These are phyloP conservation scores for Drosophila fuyamai DNA, from an alignment of 1,140 invertebrate species.

Conservation along the genomic window DNA sequence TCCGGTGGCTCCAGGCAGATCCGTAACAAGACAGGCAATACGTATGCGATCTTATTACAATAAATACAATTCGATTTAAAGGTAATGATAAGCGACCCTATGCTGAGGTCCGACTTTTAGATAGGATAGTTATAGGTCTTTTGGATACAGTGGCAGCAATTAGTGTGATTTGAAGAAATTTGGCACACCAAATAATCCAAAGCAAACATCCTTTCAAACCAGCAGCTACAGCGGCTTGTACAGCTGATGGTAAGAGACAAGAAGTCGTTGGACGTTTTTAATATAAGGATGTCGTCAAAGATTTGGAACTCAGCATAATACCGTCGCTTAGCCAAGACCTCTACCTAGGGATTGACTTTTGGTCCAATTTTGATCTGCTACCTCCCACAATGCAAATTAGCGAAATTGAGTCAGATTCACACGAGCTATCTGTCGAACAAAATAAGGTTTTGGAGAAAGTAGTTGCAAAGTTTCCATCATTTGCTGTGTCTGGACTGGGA, in stretches of 20 bases:
- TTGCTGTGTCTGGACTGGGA: not conserved
- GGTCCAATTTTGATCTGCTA: not conserved
- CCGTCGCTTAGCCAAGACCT: too few species aligned
- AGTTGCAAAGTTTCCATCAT: not conserved
- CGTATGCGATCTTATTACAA: not conserved
- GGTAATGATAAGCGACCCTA: constrained; percentile 1
- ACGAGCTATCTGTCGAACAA: too few species aligned
- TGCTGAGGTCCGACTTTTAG: not conserved
- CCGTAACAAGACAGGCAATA: not conserved
- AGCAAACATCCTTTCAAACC: not conserved
- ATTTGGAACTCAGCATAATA: not conserved
- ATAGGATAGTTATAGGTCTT: not conserved
- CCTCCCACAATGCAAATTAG: not conserved
- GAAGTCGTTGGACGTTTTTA: not conserved
- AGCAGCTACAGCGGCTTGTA: not conserved
- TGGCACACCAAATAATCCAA: not conserved
- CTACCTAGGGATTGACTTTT: not conserved
- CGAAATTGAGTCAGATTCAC: not conserved
- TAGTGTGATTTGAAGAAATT: too few species aligned
- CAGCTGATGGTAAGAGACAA: not conserved
- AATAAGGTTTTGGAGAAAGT: too few species aligned
- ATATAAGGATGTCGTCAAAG: not conserved
- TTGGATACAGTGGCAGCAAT: too few species aligned
- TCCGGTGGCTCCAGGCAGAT: not conserved
- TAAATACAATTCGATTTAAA: not conserved